Conservation (phyloP, 2,797 vertebrate species). For the Anguilla marmorata region DNA sequence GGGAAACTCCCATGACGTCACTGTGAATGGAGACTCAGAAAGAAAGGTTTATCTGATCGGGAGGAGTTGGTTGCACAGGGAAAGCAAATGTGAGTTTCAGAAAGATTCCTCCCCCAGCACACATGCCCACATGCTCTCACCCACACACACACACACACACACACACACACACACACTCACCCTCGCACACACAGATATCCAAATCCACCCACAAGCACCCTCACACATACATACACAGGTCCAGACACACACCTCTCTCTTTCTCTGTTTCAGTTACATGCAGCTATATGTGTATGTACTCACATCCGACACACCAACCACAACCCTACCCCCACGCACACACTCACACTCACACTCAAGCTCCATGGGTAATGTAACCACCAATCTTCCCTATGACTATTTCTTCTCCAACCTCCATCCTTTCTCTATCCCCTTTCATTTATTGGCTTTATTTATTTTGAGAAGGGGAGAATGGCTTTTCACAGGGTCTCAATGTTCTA, state of each 20-base stretch:
- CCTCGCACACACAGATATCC: neutral
- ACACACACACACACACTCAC: constrained; percentile 24
- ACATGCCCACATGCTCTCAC: neutral
- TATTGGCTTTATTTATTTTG: neutral
- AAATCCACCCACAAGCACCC: neutral
- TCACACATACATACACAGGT: neutral
- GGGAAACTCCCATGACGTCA: constrained; percentile 39
- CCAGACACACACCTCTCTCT: constrained; percentile 10
- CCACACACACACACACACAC: neutral
- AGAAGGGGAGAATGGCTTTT: neutral
- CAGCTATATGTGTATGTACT: neutral
- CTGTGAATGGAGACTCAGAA: constrained; percentile 4
- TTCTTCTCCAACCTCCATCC: constrained; percentile 3
- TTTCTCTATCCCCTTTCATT: neutral
- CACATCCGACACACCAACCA: neutral
- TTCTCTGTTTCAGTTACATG: neutral
- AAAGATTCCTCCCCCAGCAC: neutral
- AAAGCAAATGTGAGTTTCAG: constrained; percentile 18
- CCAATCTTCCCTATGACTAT: constrained; percentile 5
- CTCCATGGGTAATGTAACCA: constrained; percentile 19
- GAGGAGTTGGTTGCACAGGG: constrained; percentile 10
- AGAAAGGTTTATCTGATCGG: neutral
- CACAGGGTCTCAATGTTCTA: neutral
- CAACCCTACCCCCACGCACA: neutral
- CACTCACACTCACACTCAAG: neutral